Percentiles rank a stretch among this genome's conserved stretches.
phyloP scores from a whole-genome alignment of 2,888 invertebrate genomes.

The Cinara cedri region DNA sequence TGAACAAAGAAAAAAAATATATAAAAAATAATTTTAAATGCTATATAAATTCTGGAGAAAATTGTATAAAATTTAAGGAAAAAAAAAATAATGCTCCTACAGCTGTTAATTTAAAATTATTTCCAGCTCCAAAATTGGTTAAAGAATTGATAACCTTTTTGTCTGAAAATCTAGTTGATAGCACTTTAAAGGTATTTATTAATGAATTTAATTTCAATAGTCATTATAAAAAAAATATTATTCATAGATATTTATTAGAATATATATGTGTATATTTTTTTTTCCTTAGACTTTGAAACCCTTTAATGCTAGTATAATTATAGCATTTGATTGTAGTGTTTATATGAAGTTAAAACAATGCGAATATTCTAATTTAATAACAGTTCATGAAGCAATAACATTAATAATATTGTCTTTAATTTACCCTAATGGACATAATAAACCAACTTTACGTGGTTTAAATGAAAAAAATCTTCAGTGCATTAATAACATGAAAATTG shows the following conservation, averaged over 20 bases:
- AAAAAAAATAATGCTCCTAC: no score
- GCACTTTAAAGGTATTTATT: conserved; percentile 45
- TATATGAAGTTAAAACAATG: background rate
- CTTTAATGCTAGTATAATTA: conserved; percentile 31
- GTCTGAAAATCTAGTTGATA: conserved; percentile 18
- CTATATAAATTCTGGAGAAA: no score
- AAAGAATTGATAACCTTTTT: background rate
- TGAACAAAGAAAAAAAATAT: no score
- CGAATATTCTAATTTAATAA: conserved; percentile 19
- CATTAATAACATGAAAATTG: background rate
- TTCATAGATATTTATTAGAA: background rate
- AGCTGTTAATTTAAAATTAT: no score
- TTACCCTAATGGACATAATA: conserved; percentile 21
- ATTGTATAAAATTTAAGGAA: no score
- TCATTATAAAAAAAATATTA: background rate
- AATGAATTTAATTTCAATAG: background rate
- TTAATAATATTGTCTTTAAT: conserved; percentile 48
- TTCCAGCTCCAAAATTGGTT: background rate
- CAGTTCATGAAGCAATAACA: conserved; percentile 30
- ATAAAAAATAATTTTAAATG: no score
- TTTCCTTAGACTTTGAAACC: conserved; percentile 40
- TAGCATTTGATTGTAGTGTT: conserved; percentile 38
- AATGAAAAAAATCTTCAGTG: background rate
- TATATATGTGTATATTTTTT: background rate
- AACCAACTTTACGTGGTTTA: conserved; percentile 9